Evolutionary conservation across 2,888 invertebrate species (phyloP), one percentile per base, ranked within the genome.

Genomic region (Exephanes ischioxanthus): DNA sequence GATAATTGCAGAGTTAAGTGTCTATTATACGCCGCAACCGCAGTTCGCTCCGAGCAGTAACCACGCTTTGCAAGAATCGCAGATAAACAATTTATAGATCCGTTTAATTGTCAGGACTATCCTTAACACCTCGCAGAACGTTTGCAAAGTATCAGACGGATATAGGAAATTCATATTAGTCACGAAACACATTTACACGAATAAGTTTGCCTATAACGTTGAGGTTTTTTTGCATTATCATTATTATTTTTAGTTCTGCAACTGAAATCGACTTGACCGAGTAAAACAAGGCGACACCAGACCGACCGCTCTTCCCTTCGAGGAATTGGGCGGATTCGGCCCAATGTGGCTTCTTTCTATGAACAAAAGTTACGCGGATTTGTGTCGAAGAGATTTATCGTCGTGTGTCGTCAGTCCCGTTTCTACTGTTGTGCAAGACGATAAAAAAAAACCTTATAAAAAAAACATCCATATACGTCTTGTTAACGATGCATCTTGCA

Each of bases 361-460:
- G 76, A 82, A 76, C 51, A 66, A 48, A 48, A 48, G 70, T 82
- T 22, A 58, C 4, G 14, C 58, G 2, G 45, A 68, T 61, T n/a
- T 53, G n/a, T 11, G 53, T 22, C 26, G 53, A 75, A 68, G 11
- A 45, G 51, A 61, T 66, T 70, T 84, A 45, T 84, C 83, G 33
- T 75, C 70, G 45, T 48, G 75, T 75, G 63, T 80, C 61, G 83
- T 53, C 53, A 79, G 75, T 79, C 70, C 51, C 19, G 48, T 75
- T 76, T 33, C 19, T 70, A 41, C 37, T 48, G 4, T 66, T 70
- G 30, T 66, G 58, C 11, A 63, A 77, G 16, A 55, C 37, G 22
- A 71, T 2, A 53, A 26, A 26, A 26, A 26, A 26, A 26, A 26
- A 26, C 2, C 53, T 11, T 71, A 11, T 19, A 71, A 55, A 55